Percentiles rank a stretch among this genome's conserved stretches.
Evolutionary conservation across 2,113 vertebrate genomes (phyloP).

Genomic region (Mormyrus lacerda): DNA sequence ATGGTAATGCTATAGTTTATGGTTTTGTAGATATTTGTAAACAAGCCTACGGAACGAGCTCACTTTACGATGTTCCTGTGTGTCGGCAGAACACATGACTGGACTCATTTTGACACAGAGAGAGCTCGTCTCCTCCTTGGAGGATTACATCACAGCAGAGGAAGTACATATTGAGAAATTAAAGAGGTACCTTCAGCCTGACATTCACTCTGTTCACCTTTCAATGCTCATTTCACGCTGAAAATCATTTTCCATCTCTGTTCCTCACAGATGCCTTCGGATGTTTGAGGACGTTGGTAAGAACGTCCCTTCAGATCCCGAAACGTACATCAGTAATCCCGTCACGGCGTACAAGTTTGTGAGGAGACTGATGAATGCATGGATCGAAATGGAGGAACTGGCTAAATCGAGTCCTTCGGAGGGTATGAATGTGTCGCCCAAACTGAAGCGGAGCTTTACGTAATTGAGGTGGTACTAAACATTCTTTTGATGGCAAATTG

Average conservation of each 20-base stretch:
- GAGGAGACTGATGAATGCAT: slow-evolving; percentile 20
- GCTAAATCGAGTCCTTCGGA: not conserved
- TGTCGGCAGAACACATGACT: slow-evolving; percentile 32
- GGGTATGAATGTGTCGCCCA: not conserved
- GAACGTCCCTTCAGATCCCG: slow-evolving; percentile 15
- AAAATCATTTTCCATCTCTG: not conserved
- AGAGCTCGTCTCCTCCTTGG: slow-evolving; percentile 21
- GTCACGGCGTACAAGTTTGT: slow-evolving; percentile 32
- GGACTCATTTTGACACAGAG: slow-evolving; percentile 22
- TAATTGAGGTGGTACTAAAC: not conserved
- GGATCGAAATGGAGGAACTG: not conserved
- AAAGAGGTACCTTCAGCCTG: slow-evolving; percentile 17
- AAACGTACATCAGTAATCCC: slow-evolving; percentile 32
- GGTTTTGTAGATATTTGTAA: not conserved
- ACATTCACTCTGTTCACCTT: not conserved
- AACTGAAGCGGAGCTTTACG: not conserved
- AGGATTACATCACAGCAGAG: slow-evolving; percentile 20
- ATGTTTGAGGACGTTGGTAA: slow-evolving; percentile 6
- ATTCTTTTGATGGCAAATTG: not conserved
- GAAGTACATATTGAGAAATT: slow-evolving; percentile 7
- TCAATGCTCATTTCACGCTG: not conserved
- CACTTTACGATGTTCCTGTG: not conserved
- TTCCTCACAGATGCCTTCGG: slow-evolving; percentile 14
- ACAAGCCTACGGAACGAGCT: not conserved
- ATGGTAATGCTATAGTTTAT: not conserved